Conservation (phyloP, 1,140 invertebrate species). For the Dendrolimus kikuchii region DNA sequence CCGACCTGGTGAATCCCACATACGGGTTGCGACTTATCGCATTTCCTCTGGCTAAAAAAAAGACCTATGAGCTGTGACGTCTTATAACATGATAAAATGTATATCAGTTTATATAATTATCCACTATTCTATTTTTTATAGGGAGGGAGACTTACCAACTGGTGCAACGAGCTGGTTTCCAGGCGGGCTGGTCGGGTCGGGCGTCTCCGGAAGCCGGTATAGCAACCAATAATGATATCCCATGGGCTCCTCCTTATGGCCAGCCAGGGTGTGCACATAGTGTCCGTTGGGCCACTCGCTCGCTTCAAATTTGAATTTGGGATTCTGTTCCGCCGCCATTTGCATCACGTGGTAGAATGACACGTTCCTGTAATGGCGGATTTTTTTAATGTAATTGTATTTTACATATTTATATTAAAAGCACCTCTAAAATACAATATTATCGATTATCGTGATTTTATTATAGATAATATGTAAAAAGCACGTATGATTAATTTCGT, state of each 20-base stretch:
- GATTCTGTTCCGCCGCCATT: slow-evolving; percentile 84
- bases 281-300: slow-evolving; percentile 93
- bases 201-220: slow-evolving; percentile 82
- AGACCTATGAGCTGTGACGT: too few relatives aligned
- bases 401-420: background rate
- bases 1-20: too few relatives aligned
- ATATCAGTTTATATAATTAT: too few relatives aligned
- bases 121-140: too few relatives aligned
- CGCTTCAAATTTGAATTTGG: slow-evolving; percentile 80
- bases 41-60: too few relatives aligned
- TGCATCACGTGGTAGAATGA: slow-evolving; percentile 91
- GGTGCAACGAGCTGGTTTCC: slow-evolving; percentile 88
- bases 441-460: too few relatives aligned
- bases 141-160: slow-evolving; percentile 75
- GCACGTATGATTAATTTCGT: too few relatives aligned
- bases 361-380: slow-evolving; percentile 73
- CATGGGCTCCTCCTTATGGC: slow-evolving; percentile 88
- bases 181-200: slow-evolving; percentile 83
- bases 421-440: too few relatives aligned
- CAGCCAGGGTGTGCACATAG: slow-evolving; percentile 90
- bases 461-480: too few relatives aligned
- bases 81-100: too few relatives aligned
- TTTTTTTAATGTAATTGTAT: background rate
- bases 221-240: slow-evolving; percentile 92
- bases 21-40: too few relatives aligned